Evolutionary conservation across 2,113 vertebrate species (phyloP).

Genomic region (Oxyura jamaicensis): DNA sequence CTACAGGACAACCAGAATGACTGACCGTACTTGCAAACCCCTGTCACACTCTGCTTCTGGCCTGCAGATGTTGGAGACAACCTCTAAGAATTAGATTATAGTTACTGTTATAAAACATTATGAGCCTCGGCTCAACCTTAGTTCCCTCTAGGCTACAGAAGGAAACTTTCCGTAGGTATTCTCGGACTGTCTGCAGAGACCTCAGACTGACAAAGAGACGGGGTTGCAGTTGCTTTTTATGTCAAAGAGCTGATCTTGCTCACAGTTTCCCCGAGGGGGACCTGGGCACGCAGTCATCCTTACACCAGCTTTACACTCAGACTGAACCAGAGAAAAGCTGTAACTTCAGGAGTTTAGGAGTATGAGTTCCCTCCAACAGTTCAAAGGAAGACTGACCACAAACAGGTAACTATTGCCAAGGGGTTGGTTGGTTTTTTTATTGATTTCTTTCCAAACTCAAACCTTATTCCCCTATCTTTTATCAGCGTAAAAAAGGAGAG

Average conservation of each 20-base stretch:
- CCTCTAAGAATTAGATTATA: not conserved
- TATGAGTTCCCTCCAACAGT: not conserved
- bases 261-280: not conserved
- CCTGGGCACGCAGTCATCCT: fast-evolving
- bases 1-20: not conserved
- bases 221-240: not conserved
- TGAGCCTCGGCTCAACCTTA: not conserved
- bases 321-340: too few relatives aligned
- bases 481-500: not conserved
- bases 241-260: fast-evolving
- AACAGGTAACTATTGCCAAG: not conserved
- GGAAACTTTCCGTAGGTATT: not conserved
- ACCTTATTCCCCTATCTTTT: not conserved
- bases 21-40: not conserved
- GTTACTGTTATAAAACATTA: not conserved
- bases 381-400: not conserved
- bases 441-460: not conserved
- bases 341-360: too few relatives aligned
- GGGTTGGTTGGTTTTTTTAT: not conserved
- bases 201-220: not conserved
- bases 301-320: not conserved
- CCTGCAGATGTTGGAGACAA: not conserved
- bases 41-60: not conserved
- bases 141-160: not conserved
- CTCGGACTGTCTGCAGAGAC: not conserved